Base-by-base conservation (phyloP, 2,888 invertebrate genomes). In the Phyto melanocephala region DNA sequence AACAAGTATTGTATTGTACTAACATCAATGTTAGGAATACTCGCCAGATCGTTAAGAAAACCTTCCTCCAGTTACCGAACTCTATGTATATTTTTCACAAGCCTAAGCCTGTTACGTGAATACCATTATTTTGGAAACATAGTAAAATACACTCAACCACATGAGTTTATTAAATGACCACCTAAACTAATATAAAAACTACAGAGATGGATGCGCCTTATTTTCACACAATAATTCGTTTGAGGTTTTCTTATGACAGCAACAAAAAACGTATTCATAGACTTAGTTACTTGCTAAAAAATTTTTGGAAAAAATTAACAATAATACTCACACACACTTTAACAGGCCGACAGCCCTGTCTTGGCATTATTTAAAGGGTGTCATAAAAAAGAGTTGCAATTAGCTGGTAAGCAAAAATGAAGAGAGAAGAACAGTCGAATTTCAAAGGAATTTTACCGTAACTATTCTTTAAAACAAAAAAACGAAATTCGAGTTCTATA, bases 331-430 rank as follows among this genome's bases (percentile, higher is more conserved):
- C 56, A 13, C 22, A 60, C n/a, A 42, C 15, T 17, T 33, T 7
- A 13, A 20, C 11, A 35, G 50, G 8, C 11, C 13, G 22, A 52
- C 15, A 10, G 60, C 52, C n/a, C 28, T 28, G 28, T 28, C 28
- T n/a, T 6, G 28, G 28, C 22, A 20, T 65, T 60, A 22, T 40
- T 17, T 58, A 63, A 70, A 65, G 40, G 63, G 35, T 42, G 58
- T 28, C 71, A 77, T 81, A 81, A 81, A 81, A 81, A 81, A 81
- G 81, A 71, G 81, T 81, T 81, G 52, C 52, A 65, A 33, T 35
- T 67, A 63, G 24, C 22, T 22, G 50, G 7, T 4, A 52, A 37
- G 2, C 37, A n/a, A n/a, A n/a, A n/a, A n/a, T 37, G 13, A 2
- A 17, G 8, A 20, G 10, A 15, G 6, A 54, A 35, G 60, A 0